Percentiles rank a stretch among this genome's conserved stretches.
phyloP scores from a whole-genome alignment of 2,113 vertebrate genomes.

The Amphiprion percula region DNA sequence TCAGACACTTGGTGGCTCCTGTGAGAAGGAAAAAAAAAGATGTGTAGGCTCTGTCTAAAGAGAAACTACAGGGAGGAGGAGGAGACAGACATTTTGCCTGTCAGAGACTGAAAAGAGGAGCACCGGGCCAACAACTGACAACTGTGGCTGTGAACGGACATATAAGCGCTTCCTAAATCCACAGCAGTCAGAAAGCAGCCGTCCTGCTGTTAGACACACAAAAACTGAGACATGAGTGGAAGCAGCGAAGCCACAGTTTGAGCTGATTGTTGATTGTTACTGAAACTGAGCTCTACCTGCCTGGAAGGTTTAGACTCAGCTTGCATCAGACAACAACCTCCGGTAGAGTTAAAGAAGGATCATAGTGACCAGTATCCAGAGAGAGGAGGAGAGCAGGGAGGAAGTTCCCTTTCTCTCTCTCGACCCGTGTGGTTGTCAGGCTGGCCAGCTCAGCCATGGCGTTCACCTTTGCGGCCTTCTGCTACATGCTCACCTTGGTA shows the following conservation, averaged over 20 bases:
- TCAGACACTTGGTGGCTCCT: conserved; percentile 42
- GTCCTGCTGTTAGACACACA: conserved; percentile 47
- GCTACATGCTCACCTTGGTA: conserved; percentile 98
- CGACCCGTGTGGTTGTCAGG: conserved; percentile 63
- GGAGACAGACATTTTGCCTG: conserved; percentile 65
- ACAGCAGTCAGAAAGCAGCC: conserved; percentile 21
- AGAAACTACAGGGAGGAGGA: conserved; percentile 61
- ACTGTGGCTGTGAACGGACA: conserved; percentile 51
- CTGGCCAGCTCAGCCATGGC: conserved; percentile 89
- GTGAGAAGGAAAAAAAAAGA: conserved; percentile 20
- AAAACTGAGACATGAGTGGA: conserved; percentile 18
- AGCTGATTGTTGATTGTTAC: conserved; percentile 54
- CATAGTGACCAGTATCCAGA: conserved; percentile 23
- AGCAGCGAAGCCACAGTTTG: conserved; percentile 17
- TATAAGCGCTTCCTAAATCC: conserved; percentile 66
- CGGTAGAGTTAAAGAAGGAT: conserved; percentile 18
- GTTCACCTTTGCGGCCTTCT: conserved; percentile 98
- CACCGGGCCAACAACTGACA: conserved; percentile 56
- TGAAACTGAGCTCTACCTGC: conserved; percentile 50
- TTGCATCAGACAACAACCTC: conserved; percentile 31
- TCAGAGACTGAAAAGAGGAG: conserved; percentile 65
- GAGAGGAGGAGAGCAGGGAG: conserved; percentile 55
- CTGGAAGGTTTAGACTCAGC: conserved; percentile 48
- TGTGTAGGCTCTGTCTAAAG: conserved; percentile 60
- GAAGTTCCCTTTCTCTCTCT: conserved; percentile 64